phyloP scores from a whole-genome alignment of 2,113 vertebrate species.

The human region DNA sequence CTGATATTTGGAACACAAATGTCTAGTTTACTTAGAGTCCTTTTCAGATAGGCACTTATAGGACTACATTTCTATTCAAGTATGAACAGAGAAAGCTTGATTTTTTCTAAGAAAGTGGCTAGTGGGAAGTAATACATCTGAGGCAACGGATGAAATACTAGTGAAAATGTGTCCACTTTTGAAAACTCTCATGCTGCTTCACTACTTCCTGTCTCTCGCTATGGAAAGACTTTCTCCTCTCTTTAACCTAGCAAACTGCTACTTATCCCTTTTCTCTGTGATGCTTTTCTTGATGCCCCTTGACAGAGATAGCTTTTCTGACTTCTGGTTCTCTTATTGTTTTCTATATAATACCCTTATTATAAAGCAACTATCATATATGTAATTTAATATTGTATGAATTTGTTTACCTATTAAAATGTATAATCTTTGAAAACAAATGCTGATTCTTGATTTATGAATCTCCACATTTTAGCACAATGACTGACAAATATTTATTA shows the following conservation, averaged over 20 bases:
- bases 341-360: background rate
- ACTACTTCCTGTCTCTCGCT: background rate
- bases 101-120: background rate
- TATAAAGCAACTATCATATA: background rate
- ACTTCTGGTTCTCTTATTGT: background rate
- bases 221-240: background rate
- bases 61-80: background rate
- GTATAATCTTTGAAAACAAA: background rate
- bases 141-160: background rate
- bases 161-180: background rate
- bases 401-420: background rate
- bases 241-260: background rate
- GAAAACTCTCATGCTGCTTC: background rate
- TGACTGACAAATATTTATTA: background rate
- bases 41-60: background rate
- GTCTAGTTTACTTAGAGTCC: background rate
- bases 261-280: background rate
- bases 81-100: background rate
- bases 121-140: background rate
- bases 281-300: background rate
- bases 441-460: background rate
- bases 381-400: background rate
- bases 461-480: background rate
- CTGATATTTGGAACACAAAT: background rate
- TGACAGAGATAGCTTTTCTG: background rate